phyloP scores from a whole-genome alignment of 2,797 vertebrate species.

The Thamnophis elegans region DNA sequence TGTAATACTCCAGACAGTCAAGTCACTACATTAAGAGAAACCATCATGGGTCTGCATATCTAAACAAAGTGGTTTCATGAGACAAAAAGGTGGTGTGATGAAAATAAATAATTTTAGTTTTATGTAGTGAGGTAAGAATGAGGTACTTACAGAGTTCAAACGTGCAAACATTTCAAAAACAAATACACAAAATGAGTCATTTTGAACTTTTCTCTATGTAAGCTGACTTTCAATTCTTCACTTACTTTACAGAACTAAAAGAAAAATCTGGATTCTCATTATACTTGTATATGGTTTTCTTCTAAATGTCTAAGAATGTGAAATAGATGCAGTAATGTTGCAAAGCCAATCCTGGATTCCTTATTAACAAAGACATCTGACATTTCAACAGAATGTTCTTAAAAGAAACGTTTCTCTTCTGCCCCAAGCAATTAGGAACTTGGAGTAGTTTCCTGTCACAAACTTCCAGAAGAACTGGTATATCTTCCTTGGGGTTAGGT shows the following conservation, averaged over 20 bases:
- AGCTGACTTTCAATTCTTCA: neutral
- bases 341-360: neutral
- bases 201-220: neutral
- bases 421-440: neutral
- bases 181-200: neutral
- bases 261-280: neutral
- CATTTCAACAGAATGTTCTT: neutral
- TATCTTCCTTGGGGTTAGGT: neutral
- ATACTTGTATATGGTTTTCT: neutral
- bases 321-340: neutral
- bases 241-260: neutral
- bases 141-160: neutral
- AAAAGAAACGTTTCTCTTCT: neutral
- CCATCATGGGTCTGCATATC: neutral
- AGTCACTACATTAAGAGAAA: neutral
- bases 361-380: neutral
- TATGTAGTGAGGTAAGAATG: neutral
- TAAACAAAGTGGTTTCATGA: neutral
- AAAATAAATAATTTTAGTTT: neutral
- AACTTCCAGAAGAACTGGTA: slow-evolving; percentile 21
- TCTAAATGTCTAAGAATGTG: neutral
- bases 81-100: neutral
- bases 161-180: neutral
- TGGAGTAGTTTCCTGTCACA: neutral
- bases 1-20: neutral